phyloP scores from a whole-genome alignment of 2,888 invertebrate genomes.

The Drosophila cognata region DNA sequence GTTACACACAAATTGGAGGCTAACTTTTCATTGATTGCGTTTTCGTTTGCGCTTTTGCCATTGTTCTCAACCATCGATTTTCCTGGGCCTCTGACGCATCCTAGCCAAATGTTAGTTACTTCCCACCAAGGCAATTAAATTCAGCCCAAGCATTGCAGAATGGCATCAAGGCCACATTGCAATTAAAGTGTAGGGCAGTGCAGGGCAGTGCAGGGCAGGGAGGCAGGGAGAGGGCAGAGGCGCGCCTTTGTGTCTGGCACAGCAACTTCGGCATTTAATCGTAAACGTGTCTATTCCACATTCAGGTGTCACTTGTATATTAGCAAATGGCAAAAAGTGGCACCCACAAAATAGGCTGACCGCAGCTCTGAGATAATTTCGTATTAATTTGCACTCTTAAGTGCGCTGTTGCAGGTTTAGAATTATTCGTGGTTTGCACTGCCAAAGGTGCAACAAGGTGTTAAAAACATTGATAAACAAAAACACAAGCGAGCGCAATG shows the following conservation, averaged over 20 bases:
- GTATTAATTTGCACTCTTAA: constrained; percentile 61
- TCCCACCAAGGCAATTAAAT: constrained; percentile 54
- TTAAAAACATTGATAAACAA: constrained; percentile 49
- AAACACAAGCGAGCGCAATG: constrained; percentile 20
- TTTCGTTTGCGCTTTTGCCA: neutral
- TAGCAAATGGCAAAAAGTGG: constrained; percentile 26
- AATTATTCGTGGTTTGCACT: neutral
- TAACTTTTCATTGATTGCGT: constrained; percentile 36
- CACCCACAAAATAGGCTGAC: constrained; percentile 7
- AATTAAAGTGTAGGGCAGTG: neutral
- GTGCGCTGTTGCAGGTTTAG: constrained; percentile 2
- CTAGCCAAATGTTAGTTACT: constrained; percentile 16
- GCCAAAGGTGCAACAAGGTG: constrained; percentile 43
- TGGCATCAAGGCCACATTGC: constrained; percentile 38
- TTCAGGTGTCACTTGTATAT: constrained; percentile 30
- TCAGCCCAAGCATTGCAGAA: constrained; percentile 39
- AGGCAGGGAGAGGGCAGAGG: fast-evolving
- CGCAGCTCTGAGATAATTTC: constrained; percentile 42
- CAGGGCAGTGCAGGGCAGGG: neutral
- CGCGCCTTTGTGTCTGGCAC: constrained; percentile 53
- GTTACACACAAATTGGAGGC: constrained; percentile 42
- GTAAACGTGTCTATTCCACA: constrained; percentile 35
- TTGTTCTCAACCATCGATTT: constrained; percentile 53
- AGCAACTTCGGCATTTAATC: constrained; percentile 10
- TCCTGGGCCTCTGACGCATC: constrained; percentile 25